A percentile compares a stretch with the other conserved stretches of the same genome.
These are phyloP conservation scores for Quadriops clusia DNA, from an alignment of 2,888 invertebrate species.

Conservation along the genomic window DNA sequence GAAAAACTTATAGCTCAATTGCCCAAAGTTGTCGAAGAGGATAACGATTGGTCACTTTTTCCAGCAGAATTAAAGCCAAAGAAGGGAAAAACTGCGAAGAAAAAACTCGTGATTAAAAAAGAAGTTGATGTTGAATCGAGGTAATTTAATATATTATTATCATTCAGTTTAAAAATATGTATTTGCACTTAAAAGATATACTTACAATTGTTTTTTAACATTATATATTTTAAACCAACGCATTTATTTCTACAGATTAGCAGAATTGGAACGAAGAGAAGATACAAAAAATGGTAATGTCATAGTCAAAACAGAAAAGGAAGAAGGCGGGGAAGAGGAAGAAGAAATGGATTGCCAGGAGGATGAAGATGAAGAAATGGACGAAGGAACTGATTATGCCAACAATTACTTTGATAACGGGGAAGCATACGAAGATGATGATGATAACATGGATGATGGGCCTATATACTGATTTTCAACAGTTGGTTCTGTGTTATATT, in stretches of 20 bases:
- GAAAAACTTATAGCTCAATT: slow-evolving; percentile 44
- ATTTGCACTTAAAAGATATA: background rate
- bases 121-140: slow-evolving; percentile 23
- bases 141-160: slow-evolving; percentile 17
- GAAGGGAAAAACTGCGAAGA: slow-evolving; percentile 30
- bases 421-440: slow-evolving; percentile 76
- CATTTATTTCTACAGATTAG: too few relatives aligned
- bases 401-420: slow-evolving; percentile 84
- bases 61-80: slow-evolving; percentile 51
- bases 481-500: slow-evolving; percentile 12
- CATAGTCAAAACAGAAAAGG: slow-evolving; percentile 37
- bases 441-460: slow-evolving; percentile 75
- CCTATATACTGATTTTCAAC: slow-evolving; percentile 64
- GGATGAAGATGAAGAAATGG: slow-evolving; percentile 71
- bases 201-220: slow-evolving; percentile 3
- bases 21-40: slow-evolving; percentile 33
- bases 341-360: slow-evolving; percentile 48
- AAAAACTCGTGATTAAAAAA: slow-evolving; percentile 20
- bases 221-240: slow-evolving; percentile 9
- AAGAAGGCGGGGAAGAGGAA: slow-evolving; percentile 36
- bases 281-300: slow-evolving; percentile 38
- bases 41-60: slow-evolving; percentile 50
- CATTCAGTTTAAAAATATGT: too few relatives aligned
- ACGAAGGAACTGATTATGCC: slow-evolving; percentile 79
- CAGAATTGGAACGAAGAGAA: slow-evolving; percentile 52